Base-by-base conservation (phyloP, 2,888 invertebrate genomes). In the Heteropelma amictum region DNA sequence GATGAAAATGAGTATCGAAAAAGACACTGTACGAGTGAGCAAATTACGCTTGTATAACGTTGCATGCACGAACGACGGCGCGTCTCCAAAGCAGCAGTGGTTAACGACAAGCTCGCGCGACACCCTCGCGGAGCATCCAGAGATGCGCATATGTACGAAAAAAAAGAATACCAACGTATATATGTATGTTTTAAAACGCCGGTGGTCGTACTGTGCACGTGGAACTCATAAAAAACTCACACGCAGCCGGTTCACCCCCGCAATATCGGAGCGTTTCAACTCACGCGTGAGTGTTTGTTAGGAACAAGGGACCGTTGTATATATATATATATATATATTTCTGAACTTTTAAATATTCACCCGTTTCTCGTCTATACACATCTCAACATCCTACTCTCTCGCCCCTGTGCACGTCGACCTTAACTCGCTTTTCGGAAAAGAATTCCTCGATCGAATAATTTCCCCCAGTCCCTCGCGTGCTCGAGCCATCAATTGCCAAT, bases 141-240 rank as follows among this genome's bases (percentile, higher is more conserved):
- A 47, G 47, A 58, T n/a, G 30, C 40, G 21, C 45, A 28, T 60
- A 42, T 26, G 42, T 23, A 54, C 40, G 54, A 49, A 68, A 63
- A 73, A 64, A 68, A 54, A 26, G 63, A 54, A 68, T 56, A 49
- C 68, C 21, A 28, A 42, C 42, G 26, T 42, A 68, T 58, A 60
- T 67, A 67, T 58, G 68, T 75, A 71, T 68, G 71, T 75, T 75
- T 75, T 75, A 75, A 67, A 75, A 67, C 58, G 58, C 51, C 63
- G 63, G 14, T 63, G 26, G 56, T 68, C 49, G 47, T 35, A 38
- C 30, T 12, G 35, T 5, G 56, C 23, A 58, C 56, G 67, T 49
- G 61, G 19, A 54, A 61, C 67, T 75, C 75, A 75, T 75, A 75
- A 75, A 75, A 75, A 71, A 75, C 75, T 75, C 75, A 75, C 71